Percentiles rank a stretch among this genome's conserved stretches.
Evolutionary conservation across 2,888 invertebrate genomes (phyloP).

Genomic region (Agriotes lineatus): DNA sequence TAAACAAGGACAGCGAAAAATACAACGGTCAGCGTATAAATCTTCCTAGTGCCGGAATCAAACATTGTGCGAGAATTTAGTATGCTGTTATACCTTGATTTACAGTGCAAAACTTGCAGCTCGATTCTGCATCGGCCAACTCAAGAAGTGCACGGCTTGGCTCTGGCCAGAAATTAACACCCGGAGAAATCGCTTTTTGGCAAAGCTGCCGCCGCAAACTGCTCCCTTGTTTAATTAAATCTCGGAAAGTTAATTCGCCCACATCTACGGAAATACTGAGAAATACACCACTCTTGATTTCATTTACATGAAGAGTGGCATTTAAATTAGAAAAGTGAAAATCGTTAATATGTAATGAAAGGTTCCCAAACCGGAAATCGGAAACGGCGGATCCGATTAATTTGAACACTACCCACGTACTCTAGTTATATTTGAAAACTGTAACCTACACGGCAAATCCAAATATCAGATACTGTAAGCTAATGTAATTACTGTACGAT

Average conservation of each 20-base stretch:
- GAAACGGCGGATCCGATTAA: no score
- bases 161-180: constrained; percentile 2
- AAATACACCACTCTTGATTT: constrained; percentile 15
- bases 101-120: constrained; percentile 32
- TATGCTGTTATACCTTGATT: constrained; percentile 38
- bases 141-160: constrained; percentile 5
- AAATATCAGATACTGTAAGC: no score
- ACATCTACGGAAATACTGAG: not conserved
- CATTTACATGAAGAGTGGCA: not conserved
- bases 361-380: no score
- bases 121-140: constrained; percentile 1
- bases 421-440: no score
- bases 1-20: constrained; percentile 44
- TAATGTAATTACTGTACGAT: no score
- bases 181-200: constrained; percentile 10
- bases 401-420: no score
- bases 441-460: no score
- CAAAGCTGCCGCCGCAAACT: constrained; percentile 4
- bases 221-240: constrained; percentile 32
- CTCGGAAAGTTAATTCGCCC: constrained; percentile 16
- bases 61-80: constrained; percentile 44
- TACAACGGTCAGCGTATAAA: constrained; percentile 43
- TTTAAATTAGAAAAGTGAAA: no score
- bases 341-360: no score
- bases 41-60: constrained; percentile 42